Conservation (phyloP, 2,888 invertebrate genomes). For the Eupithecia subumbrata region DNA sequence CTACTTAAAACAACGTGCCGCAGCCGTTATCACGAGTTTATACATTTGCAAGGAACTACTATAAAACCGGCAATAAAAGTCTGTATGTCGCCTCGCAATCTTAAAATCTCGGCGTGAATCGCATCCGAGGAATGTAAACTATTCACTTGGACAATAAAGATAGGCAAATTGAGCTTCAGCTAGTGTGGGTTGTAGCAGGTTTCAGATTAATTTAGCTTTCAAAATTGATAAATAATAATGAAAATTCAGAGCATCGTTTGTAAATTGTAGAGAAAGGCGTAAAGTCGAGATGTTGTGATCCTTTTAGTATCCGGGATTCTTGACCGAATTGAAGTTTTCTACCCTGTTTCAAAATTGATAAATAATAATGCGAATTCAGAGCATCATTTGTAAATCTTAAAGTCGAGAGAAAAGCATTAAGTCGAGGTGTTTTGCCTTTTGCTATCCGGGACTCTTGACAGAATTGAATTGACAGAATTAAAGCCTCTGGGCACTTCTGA, state of each 20-base stretch:
- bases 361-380: background rate
- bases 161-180: constrained; percentile 5
- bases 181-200: background rate
- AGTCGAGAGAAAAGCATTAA: background rate
- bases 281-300: background rate
- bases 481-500: background rate
- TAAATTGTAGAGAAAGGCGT: background rate
- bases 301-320: background rate
- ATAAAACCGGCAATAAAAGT: constrained; percentile 41
- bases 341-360: background rate
- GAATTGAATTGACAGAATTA: background rate
- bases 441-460: background rate
- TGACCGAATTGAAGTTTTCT: background rate
- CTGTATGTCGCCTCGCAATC: constrained; percentile 30
- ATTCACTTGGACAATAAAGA: constrained; percentile 19
- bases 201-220: background rate
- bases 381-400: background rate
- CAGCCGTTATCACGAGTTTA: constrained; percentile 35
- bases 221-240: background rate
- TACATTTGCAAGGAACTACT: constrained; percentile 31
- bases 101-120: constrained; percentile 38
- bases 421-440: background rate
- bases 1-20: constrained; percentile 23
- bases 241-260: too few relatives aligned
- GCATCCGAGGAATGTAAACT: constrained; percentile 36